A percentile compares a stretch with the other conserved stretches of the same genome.
Conservation (phyloP, 2,113 vertebrate species). For the Cryptotis parvus region DNA sequence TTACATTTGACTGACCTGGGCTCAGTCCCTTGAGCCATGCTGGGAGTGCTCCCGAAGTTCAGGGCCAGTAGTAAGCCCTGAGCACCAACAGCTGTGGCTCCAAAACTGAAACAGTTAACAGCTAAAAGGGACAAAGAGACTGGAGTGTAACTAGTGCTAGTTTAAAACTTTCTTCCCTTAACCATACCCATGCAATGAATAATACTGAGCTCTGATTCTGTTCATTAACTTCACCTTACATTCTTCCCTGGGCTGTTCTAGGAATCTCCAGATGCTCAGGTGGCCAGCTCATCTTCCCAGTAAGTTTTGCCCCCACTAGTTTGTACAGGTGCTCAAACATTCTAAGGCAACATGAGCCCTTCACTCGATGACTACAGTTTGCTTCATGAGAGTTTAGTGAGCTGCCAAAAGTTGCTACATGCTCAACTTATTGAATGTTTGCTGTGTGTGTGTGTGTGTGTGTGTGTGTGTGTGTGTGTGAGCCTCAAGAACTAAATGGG, state of each 20-base stretch:
- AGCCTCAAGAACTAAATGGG: too few species aligned
- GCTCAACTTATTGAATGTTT: not conserved
- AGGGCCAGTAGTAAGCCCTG: too few species aligned
- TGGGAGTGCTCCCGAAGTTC: too few species aligned
- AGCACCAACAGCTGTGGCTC: too few species aligned
- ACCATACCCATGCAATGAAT: too few species aligned
- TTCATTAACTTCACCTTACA: not conserved
- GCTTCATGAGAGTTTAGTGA: not conserved
- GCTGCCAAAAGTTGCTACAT: not conserved
- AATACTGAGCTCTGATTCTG: not conserved
- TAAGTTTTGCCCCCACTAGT: not conserved
- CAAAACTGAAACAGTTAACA: too few species aligned
- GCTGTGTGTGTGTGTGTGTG: accelerated
- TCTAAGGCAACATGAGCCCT: not conserved
- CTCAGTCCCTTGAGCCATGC: too few species aligned
- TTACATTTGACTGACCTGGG: too few species aligned
- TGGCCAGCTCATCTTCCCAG: not conserved
- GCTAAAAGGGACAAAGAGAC: too few species aligned
- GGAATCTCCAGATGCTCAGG: not conserved
- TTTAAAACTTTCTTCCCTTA: not conserved
- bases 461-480: not conserved
- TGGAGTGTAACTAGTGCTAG: too few species aligned
- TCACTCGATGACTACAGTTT: not conserved
- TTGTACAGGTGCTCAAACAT: not conserved
- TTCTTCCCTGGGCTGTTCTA: not conserved